Conservation (phyloP, 92 coral and sea anemone genomes). For the Montipora capitata region DNA sequence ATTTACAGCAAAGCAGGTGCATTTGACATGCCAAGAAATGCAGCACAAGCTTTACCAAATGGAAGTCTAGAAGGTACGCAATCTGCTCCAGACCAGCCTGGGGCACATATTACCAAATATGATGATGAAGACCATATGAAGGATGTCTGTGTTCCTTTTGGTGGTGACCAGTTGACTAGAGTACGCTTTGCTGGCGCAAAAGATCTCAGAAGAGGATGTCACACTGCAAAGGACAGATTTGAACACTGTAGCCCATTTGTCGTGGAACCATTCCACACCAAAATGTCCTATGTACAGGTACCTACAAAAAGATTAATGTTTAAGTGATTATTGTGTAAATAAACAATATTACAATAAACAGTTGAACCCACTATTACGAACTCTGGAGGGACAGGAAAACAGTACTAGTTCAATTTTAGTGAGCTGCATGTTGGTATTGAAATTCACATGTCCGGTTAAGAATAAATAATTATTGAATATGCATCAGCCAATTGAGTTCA, state of each 20-base stretch:
- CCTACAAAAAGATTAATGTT: neutral
- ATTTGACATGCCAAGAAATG: constrained; percentile 33
- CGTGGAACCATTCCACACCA: constrained; percentile 67
- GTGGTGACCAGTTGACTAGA: constrained; percentile 79
- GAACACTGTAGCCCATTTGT: constrained; percentile 74
- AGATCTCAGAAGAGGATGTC: constrained; percentile 68
- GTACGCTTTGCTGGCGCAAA: constrained; percentile 75
- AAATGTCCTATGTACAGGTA: constrained; percentile 76
- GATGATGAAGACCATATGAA: constrained; percentile 69
- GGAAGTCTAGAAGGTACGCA: constrained; percentile 38
- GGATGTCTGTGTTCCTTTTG: constrained; percentile 65
- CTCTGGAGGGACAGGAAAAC: too few relatives aligned
- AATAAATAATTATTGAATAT: too few relatives aligned
- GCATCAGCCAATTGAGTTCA: too few relatives aligned
- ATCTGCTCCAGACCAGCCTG: constrained; percentile 68
- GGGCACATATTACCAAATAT: constrained; percentile 45
- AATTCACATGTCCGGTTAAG: too few relatives aligned
- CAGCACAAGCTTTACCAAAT: constrained; percentile 51
- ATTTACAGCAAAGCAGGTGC: constrained; percentile 62
- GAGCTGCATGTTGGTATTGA: too few relatives aligned
- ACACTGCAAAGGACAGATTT: constrained; percentile 74
- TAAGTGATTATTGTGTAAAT: neutral
- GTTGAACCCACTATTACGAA: too few relatives aligned
- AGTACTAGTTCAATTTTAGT: too few relatives aligned
- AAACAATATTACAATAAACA: too few relatives aligned